A percentile compares a stretch with the other conserved stretches of the same genome.
Conservation (phyloP, 2,888 invertebrate genomes). For the Seira ritae region DNA sequence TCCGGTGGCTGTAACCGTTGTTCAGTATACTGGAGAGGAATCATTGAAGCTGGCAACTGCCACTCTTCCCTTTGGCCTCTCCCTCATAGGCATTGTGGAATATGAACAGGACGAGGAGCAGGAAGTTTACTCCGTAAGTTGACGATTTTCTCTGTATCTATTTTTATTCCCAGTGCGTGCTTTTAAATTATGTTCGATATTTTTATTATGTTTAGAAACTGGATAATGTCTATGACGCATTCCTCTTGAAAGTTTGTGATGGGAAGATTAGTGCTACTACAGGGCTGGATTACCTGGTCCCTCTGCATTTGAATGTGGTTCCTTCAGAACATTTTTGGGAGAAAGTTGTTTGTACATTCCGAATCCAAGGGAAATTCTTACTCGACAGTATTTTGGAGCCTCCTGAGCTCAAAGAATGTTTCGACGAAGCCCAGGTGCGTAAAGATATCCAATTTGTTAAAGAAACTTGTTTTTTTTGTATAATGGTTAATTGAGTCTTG, state of each 20-base stretch:
- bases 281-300: constrained; percentile 67
- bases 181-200: background rate
- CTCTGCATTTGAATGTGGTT: constrained; percentile 65
- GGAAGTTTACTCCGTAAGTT: constrained; percentile 67
- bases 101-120: constrained; percentile 70
- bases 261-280: constrained; percentile 67
- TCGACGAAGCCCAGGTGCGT: constrained; percentile 66
- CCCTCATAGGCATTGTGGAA: constrained; percentile 69
- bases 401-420: constrained; percentile 69
- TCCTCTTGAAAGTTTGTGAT: constrained; percentile 69
- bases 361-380: constrained; percentile 69
- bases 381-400: constrained; percentile 68
- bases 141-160: background rate
- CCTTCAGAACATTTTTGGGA: constrained; percentile 68
- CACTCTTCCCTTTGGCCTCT: constrained; percentile 67
- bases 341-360: constrained; percentile 70
- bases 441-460: background rate
- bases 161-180: background rate
- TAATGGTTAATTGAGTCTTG: background rate
- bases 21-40: constrained; percentile 63
- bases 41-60: constrained; percentile 58
- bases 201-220: constrained; percentile 53
- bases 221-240: constrained; percentile 65
- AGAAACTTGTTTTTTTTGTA: background rate
- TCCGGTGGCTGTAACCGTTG: constrained; percentile 68